Evolutionary conservation across 2,888 invertebrate genomes (phyloP).

Genomic region (Oscheius myriophilus): DNA sequence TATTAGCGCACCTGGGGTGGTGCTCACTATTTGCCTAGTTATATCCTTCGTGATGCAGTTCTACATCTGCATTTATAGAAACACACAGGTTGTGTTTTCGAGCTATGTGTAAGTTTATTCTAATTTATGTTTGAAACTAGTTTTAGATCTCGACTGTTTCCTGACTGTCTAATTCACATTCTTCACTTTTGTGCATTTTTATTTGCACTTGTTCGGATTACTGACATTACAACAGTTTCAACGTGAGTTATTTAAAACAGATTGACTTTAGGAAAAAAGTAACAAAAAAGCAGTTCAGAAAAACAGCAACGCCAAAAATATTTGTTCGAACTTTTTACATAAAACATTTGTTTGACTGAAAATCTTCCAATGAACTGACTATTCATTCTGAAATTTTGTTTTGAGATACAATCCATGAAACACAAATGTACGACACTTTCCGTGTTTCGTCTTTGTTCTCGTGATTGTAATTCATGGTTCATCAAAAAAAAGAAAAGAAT

Average conservation of each 20-base stretch:
- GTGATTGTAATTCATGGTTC: too few relatives aligned
- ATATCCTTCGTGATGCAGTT: conserved; percentile 30
- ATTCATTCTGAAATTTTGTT: too few relatives aligned
- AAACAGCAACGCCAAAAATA: too few relatives aligned
- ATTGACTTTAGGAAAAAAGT: too few relatives aligned
- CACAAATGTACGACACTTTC: too few relatives aligned
- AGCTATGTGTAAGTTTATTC: conserved; percentile 14
- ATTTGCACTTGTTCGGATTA: conserved; percentile 20
- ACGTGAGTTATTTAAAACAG: conserved; percentile 4
- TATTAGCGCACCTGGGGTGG: conserved; percentile 22
- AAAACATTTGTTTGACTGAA: too few relatives aligned
- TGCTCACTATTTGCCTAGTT: conserved; percentile 17
- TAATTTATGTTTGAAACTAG: background rate
- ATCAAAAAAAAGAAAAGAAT: too few relatives aligned
- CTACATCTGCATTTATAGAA: conserved; percentile 30
- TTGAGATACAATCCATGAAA: too few relatives aligned
- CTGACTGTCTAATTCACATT: conserved; percentile 22
- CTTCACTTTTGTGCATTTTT: conserved; percentile 24
- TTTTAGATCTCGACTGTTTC: conserved; percentile 21
- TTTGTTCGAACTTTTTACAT: too few relatives aligned
- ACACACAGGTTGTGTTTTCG: conserved; percentile 26
- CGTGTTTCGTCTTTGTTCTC: too few relatives aligned
- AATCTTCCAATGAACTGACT: too few relatives aligned
- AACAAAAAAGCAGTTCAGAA: too few relatives aligned
- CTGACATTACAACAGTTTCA: conserved; percentile 15